Evolutionary conservation across 2,797 vertebrate species (phyloP).

Genomic region (Notolabrus celidotus): DNA sequence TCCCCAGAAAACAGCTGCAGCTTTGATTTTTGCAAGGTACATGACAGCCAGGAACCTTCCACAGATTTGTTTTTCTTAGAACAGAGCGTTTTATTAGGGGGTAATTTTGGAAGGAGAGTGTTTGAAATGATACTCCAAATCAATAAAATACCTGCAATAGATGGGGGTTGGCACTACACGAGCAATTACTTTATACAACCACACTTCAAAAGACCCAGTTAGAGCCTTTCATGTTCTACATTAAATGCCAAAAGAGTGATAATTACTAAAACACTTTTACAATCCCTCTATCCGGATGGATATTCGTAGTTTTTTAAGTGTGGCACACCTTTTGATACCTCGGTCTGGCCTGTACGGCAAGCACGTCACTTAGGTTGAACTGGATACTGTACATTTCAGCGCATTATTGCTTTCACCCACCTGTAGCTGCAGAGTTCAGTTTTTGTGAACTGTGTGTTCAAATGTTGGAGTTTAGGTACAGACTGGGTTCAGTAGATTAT

Average conservation of each 20-base stretch:
- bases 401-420: not conserved
- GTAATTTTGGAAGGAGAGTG: not conserved
- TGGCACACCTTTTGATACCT: no score
- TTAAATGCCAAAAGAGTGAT: not conserved
- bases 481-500: not conserved
- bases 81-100: no score
- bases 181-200: not conserved
- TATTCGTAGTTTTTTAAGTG: no score
- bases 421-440: not conserved
- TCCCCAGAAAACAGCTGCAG: no score
- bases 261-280: not conserved
- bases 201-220: not conserved
- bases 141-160: not conserved
- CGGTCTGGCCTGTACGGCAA: not conserved
- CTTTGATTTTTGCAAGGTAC: no score
- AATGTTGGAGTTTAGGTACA: no score
- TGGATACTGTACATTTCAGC: no score
- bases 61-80: no score
- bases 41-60: no score
- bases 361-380: no score
- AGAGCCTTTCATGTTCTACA: not conserved
- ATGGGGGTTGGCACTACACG: not conserved
- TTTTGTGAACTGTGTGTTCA: not conserved
- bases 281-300: not conserved
- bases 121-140: not conserved